These are phyloP conservation scores for Eidolon dupreanum DNA, from an alignment of 2,797 vertebrate genomes.

Conservation along the genomic window DNA sequence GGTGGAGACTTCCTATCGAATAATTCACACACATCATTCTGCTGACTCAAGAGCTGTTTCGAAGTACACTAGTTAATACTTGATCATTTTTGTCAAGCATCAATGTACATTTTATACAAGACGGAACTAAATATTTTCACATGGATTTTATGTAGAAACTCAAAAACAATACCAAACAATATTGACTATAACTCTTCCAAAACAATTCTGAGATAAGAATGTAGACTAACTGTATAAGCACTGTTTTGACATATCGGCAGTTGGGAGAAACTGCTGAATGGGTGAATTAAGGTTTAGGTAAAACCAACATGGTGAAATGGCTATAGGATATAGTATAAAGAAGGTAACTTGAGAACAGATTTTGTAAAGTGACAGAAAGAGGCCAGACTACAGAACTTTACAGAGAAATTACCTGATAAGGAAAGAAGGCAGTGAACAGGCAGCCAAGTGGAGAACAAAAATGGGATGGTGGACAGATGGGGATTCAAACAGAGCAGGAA, in stretches of 20 bases:
- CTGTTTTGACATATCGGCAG: neutral
- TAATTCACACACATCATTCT: neutral
- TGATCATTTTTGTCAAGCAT: neutral
- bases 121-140: neutral
- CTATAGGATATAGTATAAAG: neutral
- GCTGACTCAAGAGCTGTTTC: neutral
- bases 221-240: no score
- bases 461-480: neutral
- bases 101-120: neutral
- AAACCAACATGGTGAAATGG: neutral
- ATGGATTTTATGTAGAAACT: neutral
- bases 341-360: neutral
- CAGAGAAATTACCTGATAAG: neutral
- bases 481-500: neutral
- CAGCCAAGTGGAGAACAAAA: neutral
- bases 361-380: neutral
- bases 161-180: neutral
- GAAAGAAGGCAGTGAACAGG: neutral
- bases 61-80: neutral
- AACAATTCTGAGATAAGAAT: neutral
- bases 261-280: neutral
- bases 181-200: neutral
- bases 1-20: neutral
- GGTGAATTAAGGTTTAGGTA: neutral
- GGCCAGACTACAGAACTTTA: neutral